phyloP scores from a whole-genome alignment of 2,797 vertebrate species.

The Rhincodon typus region DNA sequence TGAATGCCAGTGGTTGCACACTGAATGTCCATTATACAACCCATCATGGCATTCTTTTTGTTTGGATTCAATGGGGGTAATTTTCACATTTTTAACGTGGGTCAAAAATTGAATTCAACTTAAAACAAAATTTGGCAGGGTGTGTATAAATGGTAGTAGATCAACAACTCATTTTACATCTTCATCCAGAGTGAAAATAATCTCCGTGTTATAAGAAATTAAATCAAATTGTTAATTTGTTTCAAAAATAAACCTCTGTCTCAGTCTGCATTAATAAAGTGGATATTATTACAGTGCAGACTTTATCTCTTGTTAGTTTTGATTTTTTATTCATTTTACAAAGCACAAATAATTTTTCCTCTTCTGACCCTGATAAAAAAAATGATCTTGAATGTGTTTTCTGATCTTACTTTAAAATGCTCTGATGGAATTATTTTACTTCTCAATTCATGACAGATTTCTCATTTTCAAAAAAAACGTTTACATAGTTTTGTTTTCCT shows the following conservation, averaged over 20 bases:
- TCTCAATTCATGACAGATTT: not conserved
- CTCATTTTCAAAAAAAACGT: not conserved
- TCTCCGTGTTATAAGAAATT: not conserved
- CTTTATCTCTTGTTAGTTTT: not conserved
- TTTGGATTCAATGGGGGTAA: not conserved
- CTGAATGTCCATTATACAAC: not conserved
- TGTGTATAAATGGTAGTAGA: too few species aligned
- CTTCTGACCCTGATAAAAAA: not conserved
- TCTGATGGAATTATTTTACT: not conserved
- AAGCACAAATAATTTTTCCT: not conserved
- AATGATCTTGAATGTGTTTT: not conserved
- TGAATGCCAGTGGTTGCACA: not conserved
- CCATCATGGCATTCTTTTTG: not conserved
- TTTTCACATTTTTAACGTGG: not conserved
- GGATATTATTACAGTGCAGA: not conserved
- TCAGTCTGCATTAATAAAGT: not conserved
- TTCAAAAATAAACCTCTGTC: not conserved
- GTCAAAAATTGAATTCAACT: not conserved
- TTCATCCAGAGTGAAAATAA: not conserved
- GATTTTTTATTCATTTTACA: not conserved
- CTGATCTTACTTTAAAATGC: constrained; percentile 10
- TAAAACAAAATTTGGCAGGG: not conserved
- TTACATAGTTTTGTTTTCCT: not conserved
- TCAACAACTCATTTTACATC: not conserved
- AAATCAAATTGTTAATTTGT: not conserved